These are phyloP conservation scores for Halcyon malimbica DNA, from an alignment of 2,113 vertebrate genomes.

Conservation along the genomic window DNA sequence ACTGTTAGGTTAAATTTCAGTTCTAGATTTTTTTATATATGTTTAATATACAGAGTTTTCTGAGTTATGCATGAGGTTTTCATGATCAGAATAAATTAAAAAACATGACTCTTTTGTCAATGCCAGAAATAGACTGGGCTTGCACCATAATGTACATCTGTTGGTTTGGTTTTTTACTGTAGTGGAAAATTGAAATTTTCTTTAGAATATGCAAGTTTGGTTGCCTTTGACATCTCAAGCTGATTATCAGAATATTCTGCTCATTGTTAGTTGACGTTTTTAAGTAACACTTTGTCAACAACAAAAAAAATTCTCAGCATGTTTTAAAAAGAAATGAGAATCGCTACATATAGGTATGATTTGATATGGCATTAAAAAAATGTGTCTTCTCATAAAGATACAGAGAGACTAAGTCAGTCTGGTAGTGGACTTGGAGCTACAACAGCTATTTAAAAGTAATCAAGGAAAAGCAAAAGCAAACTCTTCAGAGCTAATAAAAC, in stretches of 20 bases:
- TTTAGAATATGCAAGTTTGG: neutral
- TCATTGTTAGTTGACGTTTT: neutral
- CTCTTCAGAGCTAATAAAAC: neutral
- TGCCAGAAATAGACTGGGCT: neutral
- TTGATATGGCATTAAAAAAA: neutral
- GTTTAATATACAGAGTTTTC: neutral
- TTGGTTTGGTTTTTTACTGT: neutral
- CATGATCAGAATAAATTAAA: neutral
- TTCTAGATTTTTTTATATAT: neutral
- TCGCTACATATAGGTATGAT: neutral
- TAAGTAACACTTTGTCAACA: neutral
- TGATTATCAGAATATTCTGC: neutral
- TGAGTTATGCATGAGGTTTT: neutral
- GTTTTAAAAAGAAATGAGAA: neutral
- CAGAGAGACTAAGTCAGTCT: neutral
- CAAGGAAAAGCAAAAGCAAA: neutral
- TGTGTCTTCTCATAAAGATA: neutral
- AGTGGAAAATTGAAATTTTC: neutral
- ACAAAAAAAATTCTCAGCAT: neutral
- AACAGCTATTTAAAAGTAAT: neutral
- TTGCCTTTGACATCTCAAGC: neutral
- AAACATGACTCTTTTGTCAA: neutral
- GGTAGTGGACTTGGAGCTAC: neutral
- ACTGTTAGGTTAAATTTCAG: neutral
- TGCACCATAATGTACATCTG: neutral